These are phyloP conservation scores for Rousettus madagascariensis DNA, from an alignment of 2,797 vertebrate genomes.

Conservation along the genomic window DNA sequence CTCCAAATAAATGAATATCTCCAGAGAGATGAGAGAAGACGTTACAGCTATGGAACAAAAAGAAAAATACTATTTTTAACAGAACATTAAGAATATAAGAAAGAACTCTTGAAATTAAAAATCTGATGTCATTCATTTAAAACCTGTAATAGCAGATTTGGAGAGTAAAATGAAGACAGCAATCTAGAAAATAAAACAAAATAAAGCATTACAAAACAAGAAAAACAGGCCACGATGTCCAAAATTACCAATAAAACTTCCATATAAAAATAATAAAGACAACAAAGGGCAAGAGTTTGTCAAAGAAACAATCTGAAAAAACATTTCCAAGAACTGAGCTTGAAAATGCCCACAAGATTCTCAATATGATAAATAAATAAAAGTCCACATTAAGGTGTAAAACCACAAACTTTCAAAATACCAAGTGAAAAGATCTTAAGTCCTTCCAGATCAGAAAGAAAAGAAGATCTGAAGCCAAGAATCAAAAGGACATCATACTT, in stretches of 20 bases:
- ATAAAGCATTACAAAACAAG: background rate
- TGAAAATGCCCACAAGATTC: background rate
- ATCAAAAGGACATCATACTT: background rate
- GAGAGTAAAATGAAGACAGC: background rate
- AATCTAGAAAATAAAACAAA: background rate
- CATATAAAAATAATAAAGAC: slow-evolving; percentile 21
- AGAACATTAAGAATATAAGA: background rate
- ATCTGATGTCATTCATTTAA: slow-evolving; percentile 2
- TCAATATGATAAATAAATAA: background rate
- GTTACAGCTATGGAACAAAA: background rate
- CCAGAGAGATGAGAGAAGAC: background rate
- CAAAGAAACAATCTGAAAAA: background rate
- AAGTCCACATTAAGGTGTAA: background rate
- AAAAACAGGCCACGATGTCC: background rate
- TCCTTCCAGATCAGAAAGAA: slow-evolving; percentile 22
- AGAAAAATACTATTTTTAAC: background rate
- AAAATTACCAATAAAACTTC: background rate
- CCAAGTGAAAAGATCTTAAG: background rate
- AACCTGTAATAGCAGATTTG: background rate
- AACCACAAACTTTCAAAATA: background rate
- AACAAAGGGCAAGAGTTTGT: background rate
- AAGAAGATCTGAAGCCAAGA: background rate
- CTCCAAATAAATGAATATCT: background rate
- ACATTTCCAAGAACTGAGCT: background rate
- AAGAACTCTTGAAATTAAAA: slow-evolving; percentile 31